Evolutionary conservation across 2,797 vertebrate species (phyloP), one percentile per base, ranked within the genome.

Genomic region (Macropodus opercularis): DNA sequence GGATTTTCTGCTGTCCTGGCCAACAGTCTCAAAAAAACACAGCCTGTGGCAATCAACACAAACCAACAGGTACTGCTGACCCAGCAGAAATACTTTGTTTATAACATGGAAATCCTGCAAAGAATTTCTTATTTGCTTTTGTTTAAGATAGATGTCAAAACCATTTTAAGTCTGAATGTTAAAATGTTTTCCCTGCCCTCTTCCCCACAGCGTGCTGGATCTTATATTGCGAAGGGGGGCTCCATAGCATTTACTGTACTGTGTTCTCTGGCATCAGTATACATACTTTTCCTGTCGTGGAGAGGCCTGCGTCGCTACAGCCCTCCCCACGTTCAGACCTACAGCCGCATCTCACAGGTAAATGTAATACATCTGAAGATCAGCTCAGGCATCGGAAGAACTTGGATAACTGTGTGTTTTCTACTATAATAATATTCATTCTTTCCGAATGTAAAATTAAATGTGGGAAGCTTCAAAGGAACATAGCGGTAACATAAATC

Each of bases 241-340:
- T 77, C 85, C 55, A 72, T 90, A 19, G 19, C 72, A 1, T 91
- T 92, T 53, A 50, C 70, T 14, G 43, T 81, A 0, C 70, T 65
- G 72, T 92, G 89, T 67, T 69, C 88, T 14, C 50, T 91, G 65
- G 83, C 85, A 0, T 89, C 92, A 2, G 3, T 85, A 35, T 92
- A 89, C 80, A 77, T 79, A 1, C 51, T 91, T 15, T 90, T 93
- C 53, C 75, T 93, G 47, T 87, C 87, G 59, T 92, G 92, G 88
- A 91, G 85, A 75, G 93, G 91, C 66, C 80, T 92, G 6, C 76
- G 38, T 0, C 85, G 76, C 69, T 92, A 92, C 74, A 84, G 89
- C 40, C 5, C 76, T 5, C 47, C 74, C 18, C 42, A 70, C 14
- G 41, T 19, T 34, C 85, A 85, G 63, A 23, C 72, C 65, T 91